phyloP scores from a whole-genome alignment of 1,140 invertebrate species.

The Luehdorfia chinensis region DNA sequence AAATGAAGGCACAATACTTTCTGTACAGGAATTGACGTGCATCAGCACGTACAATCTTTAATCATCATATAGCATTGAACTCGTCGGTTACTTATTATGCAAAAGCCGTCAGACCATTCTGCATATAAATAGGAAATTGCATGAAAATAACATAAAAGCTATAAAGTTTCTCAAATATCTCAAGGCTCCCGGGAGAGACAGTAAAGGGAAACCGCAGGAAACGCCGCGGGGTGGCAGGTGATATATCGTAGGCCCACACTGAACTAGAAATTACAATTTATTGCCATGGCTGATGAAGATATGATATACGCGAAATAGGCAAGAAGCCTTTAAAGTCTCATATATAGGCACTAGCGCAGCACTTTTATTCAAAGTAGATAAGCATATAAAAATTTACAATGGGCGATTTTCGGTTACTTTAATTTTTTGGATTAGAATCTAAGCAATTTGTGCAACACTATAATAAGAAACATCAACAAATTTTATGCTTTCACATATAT shows the following conservation, averaged over 20 bases:
- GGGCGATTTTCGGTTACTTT: not conserved
- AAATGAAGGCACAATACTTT: too few relatives aligned
- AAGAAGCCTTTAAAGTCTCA: not conserved
- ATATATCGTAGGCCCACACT: not conserved
- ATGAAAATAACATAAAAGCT: constrained; percentile 4
- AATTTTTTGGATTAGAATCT: not conserved
- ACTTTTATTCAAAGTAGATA: too few relatives aligned
- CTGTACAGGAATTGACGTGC: too few relatives aligned
- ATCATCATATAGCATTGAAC: too few relatives aligned
- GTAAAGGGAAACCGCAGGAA: constrained; percentile 4
- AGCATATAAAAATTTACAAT: not conserved
- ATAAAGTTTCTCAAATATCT: constrained; percentile 6
- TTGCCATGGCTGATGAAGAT: constrained; percentile 1
- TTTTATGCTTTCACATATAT: too few relatives aligned
- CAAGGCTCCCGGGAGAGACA: not conserved
- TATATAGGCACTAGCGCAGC: too few relatives aligned
- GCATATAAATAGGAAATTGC: constrained; percentile 9
- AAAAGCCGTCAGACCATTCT: not conserved
- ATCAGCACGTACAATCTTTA: too few relatives aligned
- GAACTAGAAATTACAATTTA: constrained; percentile 6
- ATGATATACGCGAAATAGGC: not conserved
- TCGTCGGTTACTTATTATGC: not conserved
- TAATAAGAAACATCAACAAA: too few relatives aligned
- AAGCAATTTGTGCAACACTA: too few relatives aligned
- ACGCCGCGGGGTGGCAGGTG: constrained; percentile 2